Base-by-base conservation (phyloP, 2,797 vertebrate species). In the Pseudochromis fuscus region DNA sequence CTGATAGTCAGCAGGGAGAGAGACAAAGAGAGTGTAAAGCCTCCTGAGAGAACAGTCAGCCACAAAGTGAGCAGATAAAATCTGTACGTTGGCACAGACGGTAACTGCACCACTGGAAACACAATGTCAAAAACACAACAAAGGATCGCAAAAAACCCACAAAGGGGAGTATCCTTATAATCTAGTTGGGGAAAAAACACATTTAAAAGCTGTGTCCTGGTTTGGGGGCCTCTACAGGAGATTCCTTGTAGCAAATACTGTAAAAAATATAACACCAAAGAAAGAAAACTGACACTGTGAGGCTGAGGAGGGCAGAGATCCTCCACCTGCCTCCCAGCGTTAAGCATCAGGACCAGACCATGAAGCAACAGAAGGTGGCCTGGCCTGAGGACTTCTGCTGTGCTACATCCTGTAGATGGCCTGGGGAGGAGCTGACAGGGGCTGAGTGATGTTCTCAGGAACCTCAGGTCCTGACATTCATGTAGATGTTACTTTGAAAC, bases 1-100 rank as follows among this genome's bases (percentile, higher is more conserved):
- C 62, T 81, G 84, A 87, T 88, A 59, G 79, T 79, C 79, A 83
- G 83, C 70, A 50, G 70, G 48, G 50, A 72, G 45, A 60, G 53
- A 61, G 21, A 68, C 56, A 75, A 42, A 70, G 49, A 50, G 28
- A 68, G 9, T 45, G 42, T 23, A 53, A 19, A 40, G 68, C 33
- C 79, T 79, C 58, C 7, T 52, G 67, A 60, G 67, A 72, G 30
- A 38, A 44, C 11, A 15, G 45, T 42, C 13, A 18, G 49, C n/a
- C 69, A 56, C 52, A 72, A 33, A 68, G 58, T 50, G 71, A 55
- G 57, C 6, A 44, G 18, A 44, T 44, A 44, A 18, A 44, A 30
- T 8, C 30, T 30, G 30, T 30, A 30, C 8, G 30, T 30, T 30
- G 4, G 30, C 8, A 30, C 63, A 66, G 81, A 70, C 67, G 75